Percentiles rank a stretch among this genome's conserved stretches.
Evolutionary conservation across 2,797 vertebrate species (phyloP).

Genomic region (Ctenochaetus hawaiiensis): DNA sequence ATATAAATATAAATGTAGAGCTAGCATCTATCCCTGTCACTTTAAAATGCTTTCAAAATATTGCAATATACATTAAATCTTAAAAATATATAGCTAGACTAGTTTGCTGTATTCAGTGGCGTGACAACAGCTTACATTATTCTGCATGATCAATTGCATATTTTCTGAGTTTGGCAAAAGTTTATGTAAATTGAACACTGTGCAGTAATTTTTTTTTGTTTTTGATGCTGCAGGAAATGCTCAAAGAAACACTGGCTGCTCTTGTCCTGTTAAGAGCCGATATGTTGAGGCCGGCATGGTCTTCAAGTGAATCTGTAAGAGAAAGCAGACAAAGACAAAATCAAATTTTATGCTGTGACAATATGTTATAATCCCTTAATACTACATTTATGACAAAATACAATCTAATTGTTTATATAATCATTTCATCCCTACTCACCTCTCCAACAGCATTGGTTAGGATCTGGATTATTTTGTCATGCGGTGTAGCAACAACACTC

Average conservation of each 20-base stretch:
- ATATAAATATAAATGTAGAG: constrained; percentile 68
- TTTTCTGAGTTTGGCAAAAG: constrained; percentile 68
- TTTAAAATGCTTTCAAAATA: constrained; percentile 58
- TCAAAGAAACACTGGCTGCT: constrained; percentile 95
- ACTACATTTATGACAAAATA: not conserved
- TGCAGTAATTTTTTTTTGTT: constrained; percentile 23
- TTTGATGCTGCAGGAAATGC: constrained; percentile 17
- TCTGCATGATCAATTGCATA: constrained; percentile 68
- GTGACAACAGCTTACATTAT: constrained; percentile 51
- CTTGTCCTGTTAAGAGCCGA: constrained; percentile 95
- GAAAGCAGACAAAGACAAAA: constrained; percentile 11
- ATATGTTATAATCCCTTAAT: not conserved
- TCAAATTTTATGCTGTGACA: not conserved
- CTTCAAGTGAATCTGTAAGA: constrained; percentile 93
- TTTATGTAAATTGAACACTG: constrained; percentile 56
- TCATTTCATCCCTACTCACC: constrained; percentile 77
- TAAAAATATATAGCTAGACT: constrained; percentile 57
- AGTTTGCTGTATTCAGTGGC: constrained; percentile 45
- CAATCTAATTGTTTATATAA: not conserved
- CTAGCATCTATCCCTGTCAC: constrained; percentile 38
- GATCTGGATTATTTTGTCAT: constrained; percentile 94
- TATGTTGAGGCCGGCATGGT: constrained; percentile 97
- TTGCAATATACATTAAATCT: constrained; percentile 45
- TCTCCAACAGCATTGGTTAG: constrained; percentile 91
- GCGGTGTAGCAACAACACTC: constrained; percentile 94